A percentile compares a stretch with the other conserved stretches of the same genome.
Evolutionary conservation across 2,797 vertebrate species (phyloP).

Genomic region (Coluber constrictor): DNA sequence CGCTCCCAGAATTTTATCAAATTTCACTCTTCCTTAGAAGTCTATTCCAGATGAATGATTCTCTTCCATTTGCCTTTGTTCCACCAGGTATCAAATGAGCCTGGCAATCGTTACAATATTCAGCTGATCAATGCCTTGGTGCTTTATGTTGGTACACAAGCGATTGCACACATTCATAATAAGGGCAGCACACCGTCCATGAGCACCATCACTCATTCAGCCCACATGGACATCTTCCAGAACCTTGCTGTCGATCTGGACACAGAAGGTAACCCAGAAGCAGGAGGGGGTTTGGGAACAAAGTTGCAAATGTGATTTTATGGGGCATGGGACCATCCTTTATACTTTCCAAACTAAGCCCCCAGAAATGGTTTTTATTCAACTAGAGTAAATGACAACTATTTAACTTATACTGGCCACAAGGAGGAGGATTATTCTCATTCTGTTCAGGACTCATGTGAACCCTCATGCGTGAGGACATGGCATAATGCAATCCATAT

Average conservation of each 20-base stretch:
- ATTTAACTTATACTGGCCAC: neutral
- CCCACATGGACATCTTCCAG: conserved; percentile 99
- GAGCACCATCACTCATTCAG: conserved; percentile 99
- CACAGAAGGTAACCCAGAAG: conserved; percentile 85
- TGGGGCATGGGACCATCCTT: neutral
- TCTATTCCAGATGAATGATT: neutral
- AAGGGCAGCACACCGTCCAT: conserved; percentile 99
- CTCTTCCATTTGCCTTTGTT: conserved; percentile 21
- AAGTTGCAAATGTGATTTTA: neutral
- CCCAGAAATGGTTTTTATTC: neutral
- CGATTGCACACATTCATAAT: conserved; percentile 98
- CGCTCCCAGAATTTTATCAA: neutral
- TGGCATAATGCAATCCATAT: neutral
- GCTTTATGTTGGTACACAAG: conserved; percentile 97
- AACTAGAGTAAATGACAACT: neutral
- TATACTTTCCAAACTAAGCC: neutral
- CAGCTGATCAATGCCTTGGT: conserved; percentile 98
- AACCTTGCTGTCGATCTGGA: conserved; percentile 97
- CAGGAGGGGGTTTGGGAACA: rapidly evolving
- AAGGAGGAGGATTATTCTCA: neutral
- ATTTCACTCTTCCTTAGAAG: no score
- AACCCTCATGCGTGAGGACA: neutral
- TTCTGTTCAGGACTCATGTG: neutral
- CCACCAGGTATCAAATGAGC: conserved; percentile 87
- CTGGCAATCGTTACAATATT: conserved; percentile 98